Evolutionary conservation across 1,140 invertebrate species (phyloP).

Genomic region (Anastrepha obliqua): DNA sequence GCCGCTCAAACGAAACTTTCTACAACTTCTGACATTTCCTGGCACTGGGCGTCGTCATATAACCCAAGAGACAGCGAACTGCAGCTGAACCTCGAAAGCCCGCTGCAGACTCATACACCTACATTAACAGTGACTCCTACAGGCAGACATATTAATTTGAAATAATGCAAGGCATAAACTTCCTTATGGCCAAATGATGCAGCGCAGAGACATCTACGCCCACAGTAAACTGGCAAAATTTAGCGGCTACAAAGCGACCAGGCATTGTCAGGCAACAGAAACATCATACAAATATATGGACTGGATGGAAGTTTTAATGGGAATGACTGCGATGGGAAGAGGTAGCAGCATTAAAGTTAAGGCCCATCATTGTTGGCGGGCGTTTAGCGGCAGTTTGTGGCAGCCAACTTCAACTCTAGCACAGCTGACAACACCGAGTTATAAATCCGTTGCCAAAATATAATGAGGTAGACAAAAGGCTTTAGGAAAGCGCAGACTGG

Average conservation of each 20-base stretch:
- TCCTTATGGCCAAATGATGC: constrained; percentile 20
- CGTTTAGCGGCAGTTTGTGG: constrained; percentile 38
- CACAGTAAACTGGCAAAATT: neutral
- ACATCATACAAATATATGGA: neutral
- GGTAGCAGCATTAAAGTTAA: neutral
- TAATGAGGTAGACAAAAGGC: too few relatives aligned
- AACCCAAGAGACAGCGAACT: too few relatives aligned
- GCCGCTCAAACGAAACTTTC: constrained; percentile 4
- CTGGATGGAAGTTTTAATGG: neutral
- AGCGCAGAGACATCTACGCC: constrained; percentile 10
- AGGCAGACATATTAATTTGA: constrained; percentile 36
- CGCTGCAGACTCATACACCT: neutral
- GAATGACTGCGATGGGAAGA: neutral
- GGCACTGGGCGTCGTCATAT: neutral
- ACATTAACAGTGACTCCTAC: neutral
- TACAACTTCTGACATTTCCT: neutral
- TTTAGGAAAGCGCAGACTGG: too few relatives aligned
- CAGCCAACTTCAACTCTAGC: neutral
- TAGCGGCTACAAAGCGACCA: neutral
- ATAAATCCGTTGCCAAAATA: neutral
- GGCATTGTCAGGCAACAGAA: neutral
- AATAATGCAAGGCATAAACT: constrained; percentile 35
- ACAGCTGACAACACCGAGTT: neutral
- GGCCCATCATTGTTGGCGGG: neutral
- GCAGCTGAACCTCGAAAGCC: too few relatives aligned